Conservation (phyloP, 2,888 invertebrate species). For the Hymenopus coronatus region DNA sequence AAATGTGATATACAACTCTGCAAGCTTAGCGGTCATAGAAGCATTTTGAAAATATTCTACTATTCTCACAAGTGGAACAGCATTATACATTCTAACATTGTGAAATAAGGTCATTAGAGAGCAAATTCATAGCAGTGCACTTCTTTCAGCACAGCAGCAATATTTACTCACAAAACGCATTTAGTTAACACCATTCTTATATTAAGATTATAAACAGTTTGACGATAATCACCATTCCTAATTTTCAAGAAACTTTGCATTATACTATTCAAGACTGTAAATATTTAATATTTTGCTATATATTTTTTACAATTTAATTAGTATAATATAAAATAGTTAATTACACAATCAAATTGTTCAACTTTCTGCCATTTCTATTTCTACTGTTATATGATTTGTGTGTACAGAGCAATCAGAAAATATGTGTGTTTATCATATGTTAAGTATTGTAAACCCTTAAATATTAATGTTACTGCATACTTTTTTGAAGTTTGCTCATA, state of each 20-base stretch:
- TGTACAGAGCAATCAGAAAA: neutral
- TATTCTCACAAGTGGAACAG: neutral
- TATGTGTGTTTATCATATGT: neutral
- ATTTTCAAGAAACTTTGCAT: neutral
- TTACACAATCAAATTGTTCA: neutral
- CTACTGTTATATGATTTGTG: neutral
- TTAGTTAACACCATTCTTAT: neutral
- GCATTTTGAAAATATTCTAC: neutral
- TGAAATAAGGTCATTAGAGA: neutral
- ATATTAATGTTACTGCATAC: neutral
- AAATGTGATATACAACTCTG: neutral
- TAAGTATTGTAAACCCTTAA: neutral
- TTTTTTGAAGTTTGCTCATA: neutral
- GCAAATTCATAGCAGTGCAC: neutral
- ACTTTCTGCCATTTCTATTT: neutral
- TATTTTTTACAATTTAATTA: constrained; percentile 17
- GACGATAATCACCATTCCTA: neutral
- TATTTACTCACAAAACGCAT: neutral
- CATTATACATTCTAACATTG: neutral
- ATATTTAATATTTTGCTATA: constrained; percentile 15
- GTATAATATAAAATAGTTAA: neutral
- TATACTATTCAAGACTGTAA: neutral
- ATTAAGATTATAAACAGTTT: neutral
- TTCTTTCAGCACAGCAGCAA: neutral
- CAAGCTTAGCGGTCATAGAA: neutral